Base-by-base conservation (phyloP, 1,140 invertebrate species). In the Ooceraea biroi region DNA sequence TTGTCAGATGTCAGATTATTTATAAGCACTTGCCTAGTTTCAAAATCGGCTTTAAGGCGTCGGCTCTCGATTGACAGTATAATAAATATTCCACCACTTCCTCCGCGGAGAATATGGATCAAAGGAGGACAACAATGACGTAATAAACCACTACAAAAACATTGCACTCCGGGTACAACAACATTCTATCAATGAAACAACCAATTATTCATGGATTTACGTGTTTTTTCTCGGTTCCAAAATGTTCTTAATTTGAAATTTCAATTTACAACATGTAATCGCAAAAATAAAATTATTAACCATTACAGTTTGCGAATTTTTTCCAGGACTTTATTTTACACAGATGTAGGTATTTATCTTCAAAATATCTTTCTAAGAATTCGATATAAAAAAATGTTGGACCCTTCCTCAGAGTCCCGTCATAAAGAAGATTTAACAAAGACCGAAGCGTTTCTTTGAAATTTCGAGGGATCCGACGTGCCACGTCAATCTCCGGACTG, bases 41-140 rank as follows among this genome's bases (percentile, higher is more conserved):
- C 58, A 12, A 65, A 30, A 76, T 65, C 25, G 41, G 17, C 27
- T 76, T 76, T 22, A 76, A 50, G n/a, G 30, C 30, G 17, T 30
- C 25, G n/a, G n/a, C 17, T 61, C 11, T 48, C 11, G 10, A 74
- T 46, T 36, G 41, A 19, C 69, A 57, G 30, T 17, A 17, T 27
- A 25, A 55, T 5, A 22, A 50, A 50, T 30, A n/a, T 73, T 3
- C 25, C 25, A 25, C n/a, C 12, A 57, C 36, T 11, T 12, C 4
- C 11, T 27, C 1, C 12, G 11, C 22, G 19, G 25, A 44, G 22
- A 60, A 46, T n/a, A 60, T 19, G 4, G 14, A 22, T 63, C 57
- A 55, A 25, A 44, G 48, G 50, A 27, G 57, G 19, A 57, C 3
- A 12, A 14, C n/a, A 5, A 19, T 60, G 71, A 60, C 52, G 22